Evolutionary conservation across 2,113 vertebrate genomes (phyloP).

Genomic region (Lepus americanus): DNA sequence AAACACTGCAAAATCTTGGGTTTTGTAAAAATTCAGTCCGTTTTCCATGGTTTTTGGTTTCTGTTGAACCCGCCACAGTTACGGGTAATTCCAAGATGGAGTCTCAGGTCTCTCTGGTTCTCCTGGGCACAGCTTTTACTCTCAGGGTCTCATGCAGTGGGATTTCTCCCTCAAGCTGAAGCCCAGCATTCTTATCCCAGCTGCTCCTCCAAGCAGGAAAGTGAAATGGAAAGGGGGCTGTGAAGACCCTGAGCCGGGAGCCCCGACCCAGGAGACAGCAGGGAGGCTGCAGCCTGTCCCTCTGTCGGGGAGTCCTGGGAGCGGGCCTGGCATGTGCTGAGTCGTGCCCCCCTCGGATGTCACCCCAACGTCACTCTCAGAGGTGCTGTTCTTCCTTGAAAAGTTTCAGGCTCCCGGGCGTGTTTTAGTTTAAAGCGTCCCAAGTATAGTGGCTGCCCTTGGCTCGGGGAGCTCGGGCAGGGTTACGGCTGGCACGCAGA

Average conservation of each 20-base stretch:
- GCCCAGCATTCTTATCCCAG: constrained; percentile 38
- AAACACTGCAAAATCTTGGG: not conserved
- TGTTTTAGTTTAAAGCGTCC: not conserved
- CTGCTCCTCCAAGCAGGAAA: not conserved
- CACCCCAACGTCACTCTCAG: not conserved
- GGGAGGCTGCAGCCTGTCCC: not conserved
- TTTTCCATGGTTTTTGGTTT: not conserved
- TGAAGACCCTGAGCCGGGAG: not conserved
- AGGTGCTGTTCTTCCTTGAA: not conserved
- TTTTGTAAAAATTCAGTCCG: not conserved
- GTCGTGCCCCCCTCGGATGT: not conserved
- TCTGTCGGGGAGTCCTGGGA: too few species aligned
- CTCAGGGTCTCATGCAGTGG: not conserved
- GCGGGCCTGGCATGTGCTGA: not conserved
- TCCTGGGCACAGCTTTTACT: not conserved
- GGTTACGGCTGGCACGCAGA: not conserved
- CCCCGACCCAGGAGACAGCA: not conserved
- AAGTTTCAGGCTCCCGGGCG: not conserved
- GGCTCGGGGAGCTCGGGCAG: not conserved
- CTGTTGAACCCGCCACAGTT: not conserved
- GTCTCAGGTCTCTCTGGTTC: not conserved
- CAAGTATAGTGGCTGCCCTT: not conserved
- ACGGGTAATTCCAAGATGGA: not conserved
- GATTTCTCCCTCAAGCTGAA: not conserved
- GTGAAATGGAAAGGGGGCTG: not conserved